A percentile compares a stretch with the other conserved stretches of the same genome.
Evolutionary conservation across 2,888 invertebrate genomes (phyloP).

Genomic region (Himalopsyche anomala): DNA sequence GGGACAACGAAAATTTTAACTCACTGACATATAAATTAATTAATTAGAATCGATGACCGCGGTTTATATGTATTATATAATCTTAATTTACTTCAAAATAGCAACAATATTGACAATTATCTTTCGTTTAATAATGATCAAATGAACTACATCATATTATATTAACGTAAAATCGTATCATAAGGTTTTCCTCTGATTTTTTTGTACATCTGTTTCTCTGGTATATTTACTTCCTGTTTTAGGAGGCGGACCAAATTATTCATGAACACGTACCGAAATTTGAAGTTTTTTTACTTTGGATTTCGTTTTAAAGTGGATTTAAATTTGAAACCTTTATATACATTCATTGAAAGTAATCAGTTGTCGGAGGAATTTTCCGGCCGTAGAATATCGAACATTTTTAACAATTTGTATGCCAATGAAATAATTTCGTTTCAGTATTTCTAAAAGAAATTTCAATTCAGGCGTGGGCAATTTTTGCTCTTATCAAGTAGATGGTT

Average conservation of each 20-base stretch:
- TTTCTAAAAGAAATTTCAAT: too few relatives aligned
- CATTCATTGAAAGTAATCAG: constrained; percentile 63
- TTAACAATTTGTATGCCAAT: constrained; percentile 36
- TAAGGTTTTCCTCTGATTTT: background rate
- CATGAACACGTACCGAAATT: constrained; percentile 60
- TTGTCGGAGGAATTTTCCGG: constrained; percentile 58
- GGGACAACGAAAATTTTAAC: too few relatives aligned
- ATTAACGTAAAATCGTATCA: background rate
- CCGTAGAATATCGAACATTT: constrained; percentile 47
- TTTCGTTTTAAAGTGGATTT: constrained; percentile 62
- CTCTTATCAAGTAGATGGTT: too few relatives aligned
- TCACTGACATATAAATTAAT: too few relatives aligned
- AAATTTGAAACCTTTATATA: constrained; percentile 62
- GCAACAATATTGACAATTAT: too few relatives aligned
- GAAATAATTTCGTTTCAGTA: too few relatives aligned
- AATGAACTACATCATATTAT: background rate
- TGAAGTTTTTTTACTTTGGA: constrained; percentile 51
- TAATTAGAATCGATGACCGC: too few relatives aligned
- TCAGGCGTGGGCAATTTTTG: too few relatives aligned
- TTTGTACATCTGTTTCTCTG: background rate
- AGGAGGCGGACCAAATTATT: constrained; percentile 59
- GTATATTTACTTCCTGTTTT: constrained; percentile 13
- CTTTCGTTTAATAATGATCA: background rate
- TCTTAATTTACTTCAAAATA: too few relatives aligned
- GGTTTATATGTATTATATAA: too few relatives aligned